phyloP scores from a whole-genome alignment of 2,113 vertebrate genomes.

The Muntiacus reevesi region DNA sequence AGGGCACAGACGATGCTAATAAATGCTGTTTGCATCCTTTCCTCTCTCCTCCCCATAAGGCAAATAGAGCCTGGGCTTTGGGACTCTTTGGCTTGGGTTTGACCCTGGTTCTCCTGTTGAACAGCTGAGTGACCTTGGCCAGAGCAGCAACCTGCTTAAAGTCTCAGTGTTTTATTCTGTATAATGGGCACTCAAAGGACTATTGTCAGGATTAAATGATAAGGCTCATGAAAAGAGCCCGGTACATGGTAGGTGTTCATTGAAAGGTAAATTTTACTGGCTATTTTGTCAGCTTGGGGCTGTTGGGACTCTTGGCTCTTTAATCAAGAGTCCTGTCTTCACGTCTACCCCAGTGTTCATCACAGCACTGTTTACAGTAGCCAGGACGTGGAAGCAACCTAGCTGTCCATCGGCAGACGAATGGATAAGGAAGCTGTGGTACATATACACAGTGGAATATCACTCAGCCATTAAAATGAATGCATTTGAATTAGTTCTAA shows the following conservation, averaged over 20 bases:
- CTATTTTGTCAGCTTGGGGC: accelerated
- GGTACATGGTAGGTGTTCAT: neutral
- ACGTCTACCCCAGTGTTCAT: too few relatives aligned
- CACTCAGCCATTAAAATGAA: too few relatives aligned
- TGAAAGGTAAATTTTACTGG: neutral
- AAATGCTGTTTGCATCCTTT: neutral
- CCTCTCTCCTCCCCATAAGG: neutral
- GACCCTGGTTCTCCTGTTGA: neutral
- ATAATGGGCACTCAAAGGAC: neutral
- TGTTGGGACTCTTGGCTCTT: neutral
- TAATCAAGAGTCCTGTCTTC: accelerated
- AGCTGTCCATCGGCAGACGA: too few relatives aligned
- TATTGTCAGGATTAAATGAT: neutral
- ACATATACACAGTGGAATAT: too few relatives aligned
- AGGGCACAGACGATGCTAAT: neutral
- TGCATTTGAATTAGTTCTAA: too few relatives aligned
- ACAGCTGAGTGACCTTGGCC: neutral
- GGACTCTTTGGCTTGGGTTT: neutral
- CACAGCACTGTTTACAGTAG: too few relatives aligned
- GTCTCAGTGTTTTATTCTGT: neutral
- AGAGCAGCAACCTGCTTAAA: neutral
- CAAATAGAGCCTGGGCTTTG: neutral
- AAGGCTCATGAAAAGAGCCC: neutral
- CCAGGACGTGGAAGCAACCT: too few relatives aligned
- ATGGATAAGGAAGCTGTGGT: too few relatives aligned